phyloP scores from a whole-genome alignment of 2,797 vertebrate species.

The Xenops minutus region DNA sequence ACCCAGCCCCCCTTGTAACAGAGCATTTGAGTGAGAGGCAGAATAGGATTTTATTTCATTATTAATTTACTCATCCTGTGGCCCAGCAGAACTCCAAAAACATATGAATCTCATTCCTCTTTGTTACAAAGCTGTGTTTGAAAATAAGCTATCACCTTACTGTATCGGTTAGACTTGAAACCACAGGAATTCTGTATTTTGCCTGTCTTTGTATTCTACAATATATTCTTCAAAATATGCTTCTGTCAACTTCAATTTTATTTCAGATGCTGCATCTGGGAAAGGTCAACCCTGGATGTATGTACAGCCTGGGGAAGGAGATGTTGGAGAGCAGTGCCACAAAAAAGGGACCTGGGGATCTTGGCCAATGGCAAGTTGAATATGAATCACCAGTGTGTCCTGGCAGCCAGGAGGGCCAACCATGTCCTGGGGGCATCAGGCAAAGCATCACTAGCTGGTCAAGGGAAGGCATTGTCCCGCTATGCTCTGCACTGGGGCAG shows the following conservation, averaged over 20 bases:
- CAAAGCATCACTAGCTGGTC: rapidly evolving
- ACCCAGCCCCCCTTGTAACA: neutral
- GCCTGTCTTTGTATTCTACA: neutral
- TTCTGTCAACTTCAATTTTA: neutral
- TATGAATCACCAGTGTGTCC: neutral
- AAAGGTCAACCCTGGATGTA: neutral
- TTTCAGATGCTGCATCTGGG: neutral
- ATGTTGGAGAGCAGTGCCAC: neutral
- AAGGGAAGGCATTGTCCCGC: rapidly evolving
- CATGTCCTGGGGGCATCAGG: rapidly evolving
- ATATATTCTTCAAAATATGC: neutral
- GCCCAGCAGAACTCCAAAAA: neutral
- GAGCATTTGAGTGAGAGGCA: neutral
- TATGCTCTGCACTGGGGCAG: rapidly evolving
- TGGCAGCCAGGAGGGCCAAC: neutral
- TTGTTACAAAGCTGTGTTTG: neutral
- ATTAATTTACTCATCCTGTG: neutral
- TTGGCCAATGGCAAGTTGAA: neutral
- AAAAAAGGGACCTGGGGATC: neutral
- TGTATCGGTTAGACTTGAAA: neutral
- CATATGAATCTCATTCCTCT: neutral
- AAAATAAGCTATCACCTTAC: neutral
- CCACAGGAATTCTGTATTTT: neutral
- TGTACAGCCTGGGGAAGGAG: neutral
- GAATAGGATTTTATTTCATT: neutral